phyloP scores from a whole-genome alignment of 2,797 vertebrate species.

The Sebastolobus altivelis region DNA sequence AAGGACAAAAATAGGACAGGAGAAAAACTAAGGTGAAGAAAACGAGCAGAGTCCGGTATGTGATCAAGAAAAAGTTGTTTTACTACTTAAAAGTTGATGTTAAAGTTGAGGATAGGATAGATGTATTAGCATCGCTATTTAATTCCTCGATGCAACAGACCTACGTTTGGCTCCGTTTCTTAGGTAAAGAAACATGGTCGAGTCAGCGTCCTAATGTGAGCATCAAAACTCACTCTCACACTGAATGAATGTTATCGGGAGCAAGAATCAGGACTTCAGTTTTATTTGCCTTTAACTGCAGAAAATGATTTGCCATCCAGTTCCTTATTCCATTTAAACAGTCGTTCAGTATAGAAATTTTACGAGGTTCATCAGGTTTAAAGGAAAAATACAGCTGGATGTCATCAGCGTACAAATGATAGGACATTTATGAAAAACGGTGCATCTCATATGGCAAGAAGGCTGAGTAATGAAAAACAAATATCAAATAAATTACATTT shows the following conservation, averaged over 20 bases:
- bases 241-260: background rate
- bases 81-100: background rate
- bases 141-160: no score
- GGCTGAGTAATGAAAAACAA: background rate
- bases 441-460: background rate
- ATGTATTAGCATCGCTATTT: no score
- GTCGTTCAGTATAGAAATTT: background rate
- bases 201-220: no score
- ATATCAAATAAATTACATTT: background rate
- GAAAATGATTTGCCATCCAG: background rate
- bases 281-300: no score
- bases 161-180: no score
- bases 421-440: background rate
- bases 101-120: background rate
- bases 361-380: background rate
- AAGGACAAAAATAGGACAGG: background rate
- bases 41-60: background rate
- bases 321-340: background rate
- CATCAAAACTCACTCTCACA: no score
- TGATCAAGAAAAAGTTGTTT: background rate
- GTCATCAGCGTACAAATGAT: background rate
- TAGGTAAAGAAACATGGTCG: no score
- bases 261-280: background rate
- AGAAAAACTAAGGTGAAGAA: background rate
- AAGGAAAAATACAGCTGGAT: background rate